phyloP scores from a whole-genome alignment of 1,140 invertebrate genomes.

The Ceratoteleas bidentatus region DNA sequence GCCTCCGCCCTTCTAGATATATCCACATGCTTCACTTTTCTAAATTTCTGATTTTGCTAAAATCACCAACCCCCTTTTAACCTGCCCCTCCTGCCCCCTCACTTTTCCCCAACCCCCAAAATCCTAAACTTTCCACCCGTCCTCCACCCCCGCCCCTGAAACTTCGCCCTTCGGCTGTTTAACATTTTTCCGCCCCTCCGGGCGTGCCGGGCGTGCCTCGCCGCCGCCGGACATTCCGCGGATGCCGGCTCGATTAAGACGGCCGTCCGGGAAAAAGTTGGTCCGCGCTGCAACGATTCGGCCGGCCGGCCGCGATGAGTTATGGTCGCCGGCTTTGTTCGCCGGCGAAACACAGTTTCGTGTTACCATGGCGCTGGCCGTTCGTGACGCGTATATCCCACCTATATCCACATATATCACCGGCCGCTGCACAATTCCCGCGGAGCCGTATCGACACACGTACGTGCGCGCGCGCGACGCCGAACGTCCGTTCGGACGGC shows the following conservation, averaged over 20 bases:
- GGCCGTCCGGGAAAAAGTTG: slow-evolving; percentile 36
- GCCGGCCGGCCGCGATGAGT: slow-evolving; percentile 62
- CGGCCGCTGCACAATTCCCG: slow-evolving; percentile 49
- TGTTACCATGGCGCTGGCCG: slow-evolving; percentile 56
- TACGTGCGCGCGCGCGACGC: slow-evolving; percentile 10
- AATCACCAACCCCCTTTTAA: too few species aligned
- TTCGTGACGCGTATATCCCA: slow-evolving; percentile 52
- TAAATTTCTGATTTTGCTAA: too few species aligned
- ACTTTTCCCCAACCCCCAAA: too few species aligned
- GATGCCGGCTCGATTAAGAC: slow-evolving; percentile 61
- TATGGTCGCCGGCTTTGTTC: slow-evolving; percentile 67
- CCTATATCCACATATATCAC: slow-evolving; percentile 66
- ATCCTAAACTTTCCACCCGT: too few species aligned
- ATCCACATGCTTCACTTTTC: too few species aligned
- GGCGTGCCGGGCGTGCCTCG: slow-evolving; percentile 22
- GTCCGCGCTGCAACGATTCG: slow-evolving; percentile 43
- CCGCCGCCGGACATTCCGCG: slow-evolving; percentile 30
- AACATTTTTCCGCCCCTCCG: too few species aligned
- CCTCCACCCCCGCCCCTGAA: too few species aligned
- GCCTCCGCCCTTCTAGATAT: too few species aligned
- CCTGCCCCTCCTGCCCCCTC: too few species aligned
- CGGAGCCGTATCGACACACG: slow-evolving; percentile 49
- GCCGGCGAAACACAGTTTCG: slow-evolving; percentile 37
- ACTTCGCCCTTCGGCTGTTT: too few species aligned
- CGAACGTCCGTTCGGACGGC: slow-evolving; percentile 6